These are phyloP conservation scores for Phyllotreta cruciferae DNA, from an alignment of 2,888 invertebrate genomes.

Conservation along the genomic window DNA sequence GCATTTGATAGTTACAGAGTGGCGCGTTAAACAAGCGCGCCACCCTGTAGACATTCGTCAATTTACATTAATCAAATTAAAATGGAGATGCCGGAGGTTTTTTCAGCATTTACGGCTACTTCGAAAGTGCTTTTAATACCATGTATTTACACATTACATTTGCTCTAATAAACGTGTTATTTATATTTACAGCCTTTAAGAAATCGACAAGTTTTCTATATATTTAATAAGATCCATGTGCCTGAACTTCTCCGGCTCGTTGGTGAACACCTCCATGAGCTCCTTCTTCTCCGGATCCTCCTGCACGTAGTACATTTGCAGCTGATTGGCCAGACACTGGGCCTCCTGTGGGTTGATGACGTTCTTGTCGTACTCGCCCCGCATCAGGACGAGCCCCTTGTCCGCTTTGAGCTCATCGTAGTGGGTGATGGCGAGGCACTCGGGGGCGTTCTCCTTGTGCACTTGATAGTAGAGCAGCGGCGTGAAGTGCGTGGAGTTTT, in stretches of 20 bases:
- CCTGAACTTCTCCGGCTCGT: slow-evolving; percentile 76
- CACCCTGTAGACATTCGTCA: no score
- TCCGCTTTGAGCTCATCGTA: slow-evolving; percentile 75
- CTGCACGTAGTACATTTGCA: slow-evolving; percentile 83
- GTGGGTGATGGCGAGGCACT: slow-evolving; percentile 81
- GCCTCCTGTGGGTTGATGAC: slow-evolving; percentile 79
- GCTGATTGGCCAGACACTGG: slow-evolving; percentile 83
- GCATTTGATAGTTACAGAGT: no score
- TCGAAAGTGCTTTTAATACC: background rate
- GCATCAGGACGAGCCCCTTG: slow-evolving; percentile 82
- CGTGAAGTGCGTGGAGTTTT: slow-evolving; percentile 81
- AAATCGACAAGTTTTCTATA: slow-evolving; percentile 67
- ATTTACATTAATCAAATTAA: no score
- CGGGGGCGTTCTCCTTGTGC: slow-evolving; percentile 88
- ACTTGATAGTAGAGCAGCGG: slow-evolving; percentile 85
- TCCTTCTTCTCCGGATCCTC: slow-evolving; percentile 68
- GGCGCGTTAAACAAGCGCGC: no score
- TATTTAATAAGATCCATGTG: slow-evolving; percentile 83
- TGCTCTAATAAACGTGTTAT: no score
- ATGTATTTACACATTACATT: no score
- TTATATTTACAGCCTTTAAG: slow-evolving; percentile 5
- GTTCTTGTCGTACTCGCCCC: slow-evolving; percentile 85
- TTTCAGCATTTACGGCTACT: no score
- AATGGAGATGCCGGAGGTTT: no score
- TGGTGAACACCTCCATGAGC: slow-evolving; percentile 74